Evolutionary conservation across 2,888 invertebrate species (phyloP).

Genomic region (Epinotia nisella): DNA sequence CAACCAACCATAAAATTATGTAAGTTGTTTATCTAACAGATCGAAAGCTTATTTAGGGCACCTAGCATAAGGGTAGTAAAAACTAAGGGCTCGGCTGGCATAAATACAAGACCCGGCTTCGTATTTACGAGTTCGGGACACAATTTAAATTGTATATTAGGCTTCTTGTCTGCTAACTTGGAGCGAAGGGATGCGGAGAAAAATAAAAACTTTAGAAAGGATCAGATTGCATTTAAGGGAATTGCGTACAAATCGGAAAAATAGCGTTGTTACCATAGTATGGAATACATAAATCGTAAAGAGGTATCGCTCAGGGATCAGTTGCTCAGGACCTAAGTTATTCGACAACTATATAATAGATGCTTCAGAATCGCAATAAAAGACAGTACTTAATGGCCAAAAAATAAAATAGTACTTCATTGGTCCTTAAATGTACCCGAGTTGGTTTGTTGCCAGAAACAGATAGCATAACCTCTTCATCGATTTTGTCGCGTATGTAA

Average conservation of each 20-base stretch:
- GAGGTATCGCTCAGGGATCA: slow-evolving; percentile 3
- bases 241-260: slow-evolving; percentile 59
- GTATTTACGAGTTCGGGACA: slow-evolving; percentile 66
- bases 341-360: neutral
- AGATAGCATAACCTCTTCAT: neutral
- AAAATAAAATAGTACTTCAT: neutral
- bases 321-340: slow-evolving; percentile 5
- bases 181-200: slow-evolving; percentile 58
- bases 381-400: neutral
- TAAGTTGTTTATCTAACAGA: slow-evolving; percentile 60
- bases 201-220: slow-evolving; percentile 66
- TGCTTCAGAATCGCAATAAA: neutral
- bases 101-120: slow-evolving; percentile 55
- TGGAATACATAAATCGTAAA: slow-evolving; percentile 51
- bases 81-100: slow-evolving; percentile 61
- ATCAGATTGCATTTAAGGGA: slow-evolving; percentile 63
- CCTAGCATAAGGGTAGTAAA: slow-evolving; percentile 62
- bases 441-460: slow-evolving; percentile 8
- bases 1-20: slow-evolving; percentile 51
- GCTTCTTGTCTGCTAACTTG: slow-evolving; percentile 55
- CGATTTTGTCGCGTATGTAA: neutral
- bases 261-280: slow-evolving; percentile 49
- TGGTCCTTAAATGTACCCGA: neutral
- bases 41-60: slow-evolving; percentile 58
- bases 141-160: slow-evolving; percentile 78